Conservation (phyloP, 2,113 vertebrate genomes). For the Condylura cristata region DNA sequence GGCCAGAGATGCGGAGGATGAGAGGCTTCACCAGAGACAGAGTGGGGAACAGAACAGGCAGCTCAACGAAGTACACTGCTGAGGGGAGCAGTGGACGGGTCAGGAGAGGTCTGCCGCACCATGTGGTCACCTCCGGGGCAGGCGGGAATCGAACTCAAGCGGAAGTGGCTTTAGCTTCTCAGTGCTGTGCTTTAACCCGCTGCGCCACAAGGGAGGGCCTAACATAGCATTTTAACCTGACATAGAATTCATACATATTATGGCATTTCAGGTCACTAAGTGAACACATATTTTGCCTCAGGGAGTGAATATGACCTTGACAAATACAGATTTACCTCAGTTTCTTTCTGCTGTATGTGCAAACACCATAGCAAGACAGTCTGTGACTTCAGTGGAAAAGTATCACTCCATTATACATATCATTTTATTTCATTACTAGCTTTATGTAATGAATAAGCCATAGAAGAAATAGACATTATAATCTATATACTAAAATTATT, state of each 20-base stretch:
- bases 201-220: too few species aligned
- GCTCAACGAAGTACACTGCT: too few species aligned
- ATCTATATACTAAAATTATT: neutral
- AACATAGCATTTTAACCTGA: neutral
- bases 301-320: neutral
- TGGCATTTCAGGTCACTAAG: neutral
- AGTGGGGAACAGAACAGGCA: too few species aligned
- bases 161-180: too few species aligned
- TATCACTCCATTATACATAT: neutral
- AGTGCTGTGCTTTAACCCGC: too few species aligned
- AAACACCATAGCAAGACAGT: neutral
- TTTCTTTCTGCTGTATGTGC: neutral
- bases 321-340: neutral
- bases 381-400: neutral
- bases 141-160: too few species aligned
- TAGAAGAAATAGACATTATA: neutral
- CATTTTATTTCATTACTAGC: neutral
- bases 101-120: too few species aligned
- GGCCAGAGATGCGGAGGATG: too few species aligned
- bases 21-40: too few species aligned
- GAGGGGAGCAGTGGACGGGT: too few species aligned
- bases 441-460: neutral
- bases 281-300: neutral
- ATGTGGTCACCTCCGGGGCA: too few species aligned
- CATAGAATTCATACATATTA: constrained; percentile 42